Conservation (phyloP, 1,140 invertebrate genomes). For the Pseudomyrmex gracilis region DNA sequence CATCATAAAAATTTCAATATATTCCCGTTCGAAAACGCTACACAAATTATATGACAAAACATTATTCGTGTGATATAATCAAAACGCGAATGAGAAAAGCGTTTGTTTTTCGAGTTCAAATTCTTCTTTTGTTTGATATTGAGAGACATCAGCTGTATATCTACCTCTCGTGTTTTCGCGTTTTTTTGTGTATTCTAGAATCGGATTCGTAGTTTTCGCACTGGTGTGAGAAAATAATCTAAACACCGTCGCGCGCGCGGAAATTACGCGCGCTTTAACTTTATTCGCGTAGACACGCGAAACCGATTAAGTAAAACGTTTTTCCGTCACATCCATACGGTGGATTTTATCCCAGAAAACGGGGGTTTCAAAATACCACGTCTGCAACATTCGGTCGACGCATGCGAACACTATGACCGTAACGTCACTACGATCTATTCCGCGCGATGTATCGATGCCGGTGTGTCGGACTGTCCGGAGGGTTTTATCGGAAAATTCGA, state of each 20-base stretch:
- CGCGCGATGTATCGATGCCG: constrained; percentile 51
- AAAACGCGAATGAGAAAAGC: not conserved
- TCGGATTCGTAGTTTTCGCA: not conserved
- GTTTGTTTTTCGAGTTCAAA: not conserved
- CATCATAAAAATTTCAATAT: not conserved
- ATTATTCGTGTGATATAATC: not conserved
- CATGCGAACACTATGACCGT: constrained; percentile 37
- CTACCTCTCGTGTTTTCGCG: not conserved
- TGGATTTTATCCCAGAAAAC: constrained; percentile 10
- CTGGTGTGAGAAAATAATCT: not conserved
- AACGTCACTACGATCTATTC: constrained; percentile 51
- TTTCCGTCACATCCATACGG: not conserved
- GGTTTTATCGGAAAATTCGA: constrained; percentile 74
- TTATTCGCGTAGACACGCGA: not conserved
- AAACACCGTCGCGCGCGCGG: not conserved
- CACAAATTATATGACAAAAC: constrained; percentile 12
- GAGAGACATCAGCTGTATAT: not conserved
- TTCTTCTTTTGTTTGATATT: not conserved
- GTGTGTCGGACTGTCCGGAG: constrained; percentile 52
- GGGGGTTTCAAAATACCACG: constrained; percentile 16
- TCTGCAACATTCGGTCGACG: constrained; percentile 52
- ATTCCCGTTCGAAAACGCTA: constrained; percentile 12
- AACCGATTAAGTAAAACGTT: constrained; percentile 14
- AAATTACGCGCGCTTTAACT: not conserved
- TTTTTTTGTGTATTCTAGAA: not conserved